A percentile compares a stretch with the other conserved stretches of the same genome.
phyloP scores from a whole-genome alignment of 2,888 invertebrate species.

The Meganola albula region DNA sequence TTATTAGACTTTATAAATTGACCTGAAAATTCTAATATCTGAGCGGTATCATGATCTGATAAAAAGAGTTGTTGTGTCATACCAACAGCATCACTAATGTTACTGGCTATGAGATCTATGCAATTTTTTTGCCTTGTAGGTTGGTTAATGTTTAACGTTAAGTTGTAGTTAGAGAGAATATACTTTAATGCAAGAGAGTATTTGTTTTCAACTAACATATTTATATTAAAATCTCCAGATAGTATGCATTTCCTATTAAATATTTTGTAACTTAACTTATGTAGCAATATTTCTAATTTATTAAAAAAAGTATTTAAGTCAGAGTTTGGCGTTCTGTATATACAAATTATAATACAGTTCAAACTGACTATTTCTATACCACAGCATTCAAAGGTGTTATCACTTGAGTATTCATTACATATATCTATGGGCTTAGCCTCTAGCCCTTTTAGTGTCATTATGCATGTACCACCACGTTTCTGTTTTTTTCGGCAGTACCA shows the following conservation, averaged over 20 bases:
- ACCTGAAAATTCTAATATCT: too few relatives aligned
- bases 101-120: slow-evolving; percentile 2
- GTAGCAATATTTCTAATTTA: slow-evolving; percentile 1
- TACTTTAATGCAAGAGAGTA: neutral
- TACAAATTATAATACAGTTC: slow-evolving; percentile 1
- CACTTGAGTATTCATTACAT: neutral
- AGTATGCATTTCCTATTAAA: neutral
- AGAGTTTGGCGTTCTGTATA: slow-evolving; percentile 1
- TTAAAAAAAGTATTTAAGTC: neutral
- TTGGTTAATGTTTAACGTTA: slow-evolving; percentile 1
- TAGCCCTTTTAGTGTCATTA: neutral
- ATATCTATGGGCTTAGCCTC: neutral
- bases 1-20: neutral
- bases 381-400: slow-evolving; percentile 5
- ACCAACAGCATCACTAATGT: neutral
- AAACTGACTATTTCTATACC: slow-evolving; percentile 6
- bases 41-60: slow-evolving; percentile 1
- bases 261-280: slow-evolving; percentile 1
- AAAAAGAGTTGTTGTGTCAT: neutral
- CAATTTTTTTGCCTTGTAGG: neutral
- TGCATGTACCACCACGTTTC: slow-evolving; percentile 5
- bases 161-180: neutral
- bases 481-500: slow-evolving; percentile 4
- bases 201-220: neutral
- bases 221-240: slow-evolving; percentile 3